Base-by-base conservation (phyloP, 2,888 invertebrate genomes). In the Fabriciana adippe region DNA sequence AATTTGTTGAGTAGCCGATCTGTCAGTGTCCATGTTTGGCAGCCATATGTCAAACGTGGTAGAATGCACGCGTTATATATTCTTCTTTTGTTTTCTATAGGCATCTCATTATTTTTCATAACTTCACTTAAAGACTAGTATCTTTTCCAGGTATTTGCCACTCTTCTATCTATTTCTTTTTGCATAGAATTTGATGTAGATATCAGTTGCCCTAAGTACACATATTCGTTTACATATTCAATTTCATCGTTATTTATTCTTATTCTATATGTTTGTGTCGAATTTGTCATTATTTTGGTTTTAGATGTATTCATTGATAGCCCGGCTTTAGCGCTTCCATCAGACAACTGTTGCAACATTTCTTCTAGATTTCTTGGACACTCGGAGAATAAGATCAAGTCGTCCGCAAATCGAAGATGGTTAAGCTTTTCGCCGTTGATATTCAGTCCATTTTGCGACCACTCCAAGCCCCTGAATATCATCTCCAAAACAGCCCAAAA, bases 281-380 rank as follows among this genome's bases (percentile, higher is more conserved):
- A n/a, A n/a, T n/a, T n/a, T n/a, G n/a, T 51, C 35, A 60, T 41
- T n/a, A 50, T 54, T 63, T 73, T 68, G 6, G 72, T 71, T 55
- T 73, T 73, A 15, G 59, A 68, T 62, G 53, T 13, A 56, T 73
- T 72, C 66, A 73, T 71, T 67, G 70, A 60, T 35, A 69, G 35
- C 16, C 59, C 66, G 57, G 70, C 66, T 53, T 66, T 72, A 21
- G 18, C 57, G 31, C 64, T 72, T 65, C 64, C 64, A n/a, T n/a
- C n/a, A n/a, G n/a, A 61, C 66, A 74, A 41, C 60, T 72, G 68
- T 55, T 73, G 69, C 21, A 70, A 35, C 72, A 73, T 74, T 62
- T n/a, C 41, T 57, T 50, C 62, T 26, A 72, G 67, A 35, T 57
- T n/a, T n/a, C n/a, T n/a, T n/a, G n/a, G n/a, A n/a, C 54, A 13